Evolutionary conservation across 2,888 invertebrate species (phyloP), one percentile per base, ranked within the genome.

Genomic region (Parochlus steinenii): DNA sequence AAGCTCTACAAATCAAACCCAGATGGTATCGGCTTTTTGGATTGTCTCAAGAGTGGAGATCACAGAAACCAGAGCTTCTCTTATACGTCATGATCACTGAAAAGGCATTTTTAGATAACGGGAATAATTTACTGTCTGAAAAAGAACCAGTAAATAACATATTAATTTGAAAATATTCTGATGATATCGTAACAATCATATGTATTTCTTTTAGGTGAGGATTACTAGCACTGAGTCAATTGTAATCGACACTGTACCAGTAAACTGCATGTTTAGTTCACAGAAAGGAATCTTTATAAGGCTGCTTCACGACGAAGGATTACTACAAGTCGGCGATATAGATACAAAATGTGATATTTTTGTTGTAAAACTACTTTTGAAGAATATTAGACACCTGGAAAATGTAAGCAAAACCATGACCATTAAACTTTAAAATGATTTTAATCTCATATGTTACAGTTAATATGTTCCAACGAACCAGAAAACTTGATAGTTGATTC

Each of bases 1-100:
- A 65, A 47, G 52, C 62, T 37, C 52, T 55, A 17, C 44, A 67
- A 56, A 45, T 67, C 1, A 65, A 63, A 40, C 60, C 66, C 40
- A 54, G 65, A 39, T 76, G 74, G 75, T 67, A 72, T 42, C 67
- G 67, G 42, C 48, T 76, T 4, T 58, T 71, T 1, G 73, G 73
- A 6, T 63, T 70, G 3, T 63, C 59, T 41, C 53, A 61, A 2
- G 67, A 68, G 44, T 67, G 65, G 31, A 67, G 67, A 39, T 62
- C 62, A 31, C 62, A 63, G 39, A 69, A 69, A 42, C 75, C 75
- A 1, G 73, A 74, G 49, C 52, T 76, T 5, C 56, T 66, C 37
- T 52, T 75, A 38, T 65, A 68, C 26, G 54, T 74, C 15, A 62
- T 69, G 0, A 58, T 76, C 15, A 64, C 71, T 43, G 72, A 72